Evolutionary conservation across 2,888 invertebrate genomes (phyloP), one percentile per base, ranked within the genome.

Genomic region (Reticulitermes lucifugus): DNA sequence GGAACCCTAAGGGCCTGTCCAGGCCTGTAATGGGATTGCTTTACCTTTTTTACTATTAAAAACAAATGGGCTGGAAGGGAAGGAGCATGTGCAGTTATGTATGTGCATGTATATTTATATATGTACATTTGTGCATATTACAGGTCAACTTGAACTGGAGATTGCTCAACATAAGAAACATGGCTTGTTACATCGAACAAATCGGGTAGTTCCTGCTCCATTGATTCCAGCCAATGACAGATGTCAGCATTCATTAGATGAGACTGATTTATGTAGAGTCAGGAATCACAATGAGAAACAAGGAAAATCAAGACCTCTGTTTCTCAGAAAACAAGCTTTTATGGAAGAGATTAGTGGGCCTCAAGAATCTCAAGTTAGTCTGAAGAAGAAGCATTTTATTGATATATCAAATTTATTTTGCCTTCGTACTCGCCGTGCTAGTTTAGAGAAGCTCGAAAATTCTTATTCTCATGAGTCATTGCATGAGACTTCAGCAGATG

Each of bases 121-220:
- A 21, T 55, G 18, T 55, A 18, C 18, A 55, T n/a, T 4, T n/a
- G 9, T 65, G 2, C 9, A n/a, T 65, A n/a, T 83, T 80, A 22
- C 85, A 87, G 87, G 85, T 46, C 87, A 87, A 71, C 83, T 87
- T 29, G 86, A 85, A 73, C 55, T 86, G 55, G 84, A 84, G 41
- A 60, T 12, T 4, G n/a, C 22, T n/a, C 41, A 71, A 21, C 82
- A 22, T 35, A 82, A 79, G 41, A 86, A 84, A 22, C 70, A 80
- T n/a, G 18, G 29, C 10, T 51, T 80, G n/a, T 70, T 86, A 14
- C 85, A 85, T 59, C 51, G 86, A 25, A 73, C 35, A 29, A 87
- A 87, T 83, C 83, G 81, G 43, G 86, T 86, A 29, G 85, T 82
- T 46, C 87, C 87, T 29, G 83, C 83, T 41, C 85, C 86, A 22